These are phyloP conservation scores for Sycophila texana DNA, from an alignment of 2,888 invertebrate species.

Conservation along the genomic window DNA sequence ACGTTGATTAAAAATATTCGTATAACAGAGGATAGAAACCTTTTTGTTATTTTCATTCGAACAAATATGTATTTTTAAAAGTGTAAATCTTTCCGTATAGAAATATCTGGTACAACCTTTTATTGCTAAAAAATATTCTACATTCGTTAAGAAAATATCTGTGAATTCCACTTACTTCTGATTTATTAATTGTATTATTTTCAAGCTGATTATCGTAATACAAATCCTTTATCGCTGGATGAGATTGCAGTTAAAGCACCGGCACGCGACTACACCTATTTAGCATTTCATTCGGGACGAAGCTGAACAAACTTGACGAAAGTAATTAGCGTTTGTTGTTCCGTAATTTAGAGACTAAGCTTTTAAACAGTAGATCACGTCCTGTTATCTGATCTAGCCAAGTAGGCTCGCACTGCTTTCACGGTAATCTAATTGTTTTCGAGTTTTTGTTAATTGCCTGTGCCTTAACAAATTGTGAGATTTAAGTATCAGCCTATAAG, in stretches of 20 bases:
- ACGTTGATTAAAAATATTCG: too few relatives aligned
- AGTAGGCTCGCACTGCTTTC: too few relatives aligned
- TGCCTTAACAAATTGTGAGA: background rate
- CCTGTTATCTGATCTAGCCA: background rate
- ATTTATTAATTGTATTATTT: background rate
- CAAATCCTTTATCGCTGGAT: slow-evolving; percentile 11
- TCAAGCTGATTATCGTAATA: background rate
- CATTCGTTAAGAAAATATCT: too few relatives aligned
- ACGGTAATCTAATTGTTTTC: background rate
- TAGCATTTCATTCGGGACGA: slow-evolving; percentile 23
- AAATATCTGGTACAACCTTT: background rate
- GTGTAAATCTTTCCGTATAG: background rate
- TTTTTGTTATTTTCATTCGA: too few relatives aligned
- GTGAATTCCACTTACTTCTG: background rate
- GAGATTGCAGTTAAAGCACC: slow-evolving; percentile 1
- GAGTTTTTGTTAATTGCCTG: background rate
- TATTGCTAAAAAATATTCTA: background rate
- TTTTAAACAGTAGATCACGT: slow-evolving; percentile 16
- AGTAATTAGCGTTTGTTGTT: slow-evolving; percentile 47
- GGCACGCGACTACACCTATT: background rate
- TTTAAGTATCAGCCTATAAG: background rate
- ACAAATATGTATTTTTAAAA: background rate
- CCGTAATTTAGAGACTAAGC: slow-evolving; percentile 33
- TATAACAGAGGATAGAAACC: too few relatives aligned
- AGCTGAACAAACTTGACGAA: slow-evolving; percentile 46